These are phyloP conservation scores for Ichneumoninae sp. DNA, from an alignment of 2,888 invertebrate genomes.

Conservation along the genomic window DNA sequence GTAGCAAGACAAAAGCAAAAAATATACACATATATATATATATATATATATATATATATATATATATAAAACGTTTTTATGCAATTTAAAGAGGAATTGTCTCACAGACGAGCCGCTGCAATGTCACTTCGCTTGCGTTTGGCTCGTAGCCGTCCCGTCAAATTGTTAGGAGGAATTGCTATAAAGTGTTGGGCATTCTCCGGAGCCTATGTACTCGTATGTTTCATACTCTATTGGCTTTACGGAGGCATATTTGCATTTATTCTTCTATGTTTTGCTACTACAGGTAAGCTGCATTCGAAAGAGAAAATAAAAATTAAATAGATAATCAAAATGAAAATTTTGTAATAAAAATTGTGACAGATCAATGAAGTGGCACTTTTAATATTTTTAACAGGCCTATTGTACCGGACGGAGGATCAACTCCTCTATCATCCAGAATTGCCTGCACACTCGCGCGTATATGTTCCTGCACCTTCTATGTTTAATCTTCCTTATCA, in stretches of 20 bases:
- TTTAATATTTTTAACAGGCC: constrained; percentile 85
- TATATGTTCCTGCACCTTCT: constrained; percentile 94
- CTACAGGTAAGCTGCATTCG: constrained; percentile 86
- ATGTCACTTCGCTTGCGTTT: constrained; percentile 79
- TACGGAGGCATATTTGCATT: constrained; percentile 92
- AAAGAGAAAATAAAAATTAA: constrained; percentile 12
- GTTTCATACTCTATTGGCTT: constrained; percentile 92
- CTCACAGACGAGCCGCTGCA: constrained; percentile 39
- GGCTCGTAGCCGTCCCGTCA: constrained; percentile 82
- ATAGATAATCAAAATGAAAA: neutral
- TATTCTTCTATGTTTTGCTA: constrained; percentile 88
- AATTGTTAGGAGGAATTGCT: constrained; percentile 85
- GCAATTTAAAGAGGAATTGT: constrained; percentile 52
- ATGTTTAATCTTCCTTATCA: constrained; percentile 95
- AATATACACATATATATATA: neutral
- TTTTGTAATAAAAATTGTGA: neutral
- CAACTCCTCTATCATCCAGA: constrained; percentile 95
- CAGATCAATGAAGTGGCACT: neutral
- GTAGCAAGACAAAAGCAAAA: constrained; percentile 21
- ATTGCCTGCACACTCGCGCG: constrained; percentile 94
- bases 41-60: neutral
- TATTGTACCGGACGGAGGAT: constrained; percentile 94
- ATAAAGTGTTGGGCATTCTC: constrained; percentile 92
- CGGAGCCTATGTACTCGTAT: constrained; percentile 89
- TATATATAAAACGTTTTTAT: constrained; percentile 21